Conservation (phyloP, 2,113 vertebrate genomes). For the Zosterops hypoxanthus region DNA sequence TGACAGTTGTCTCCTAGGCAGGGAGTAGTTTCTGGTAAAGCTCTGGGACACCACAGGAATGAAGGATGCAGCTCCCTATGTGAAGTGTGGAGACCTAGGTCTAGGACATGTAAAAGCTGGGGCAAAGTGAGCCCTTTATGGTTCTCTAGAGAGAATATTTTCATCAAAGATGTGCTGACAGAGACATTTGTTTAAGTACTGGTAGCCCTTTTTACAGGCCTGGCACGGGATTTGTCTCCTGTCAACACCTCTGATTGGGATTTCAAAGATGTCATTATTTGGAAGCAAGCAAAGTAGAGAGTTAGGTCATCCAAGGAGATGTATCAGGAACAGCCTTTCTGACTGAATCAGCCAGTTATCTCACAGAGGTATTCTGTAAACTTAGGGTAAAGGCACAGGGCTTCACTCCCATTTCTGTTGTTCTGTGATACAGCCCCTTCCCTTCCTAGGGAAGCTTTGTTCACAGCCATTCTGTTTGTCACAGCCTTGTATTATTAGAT, state of each 20-base stretch:
- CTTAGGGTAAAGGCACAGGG: background rate
- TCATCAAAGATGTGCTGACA: background rate
- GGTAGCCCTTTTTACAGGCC: background rate
- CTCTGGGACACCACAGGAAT: background rate
- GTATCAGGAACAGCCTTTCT: background rate
- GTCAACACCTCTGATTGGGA: background rate
- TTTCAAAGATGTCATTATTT: background rate
- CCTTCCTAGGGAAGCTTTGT: background rate
- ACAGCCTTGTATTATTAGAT: background rate
- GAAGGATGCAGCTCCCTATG: background rate
- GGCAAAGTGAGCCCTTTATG: accelerated
- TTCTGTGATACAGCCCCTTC: background rate
- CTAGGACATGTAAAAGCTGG: background rate
- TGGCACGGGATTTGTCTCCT: background rate
- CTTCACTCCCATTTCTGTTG: background rate
- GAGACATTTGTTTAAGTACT: background rate
- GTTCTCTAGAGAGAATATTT: background rate
- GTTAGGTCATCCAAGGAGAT: background rate
- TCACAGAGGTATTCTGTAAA: background rate
- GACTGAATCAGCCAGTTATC: background rate
- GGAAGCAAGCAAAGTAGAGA: background rate
- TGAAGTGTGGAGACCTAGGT: background rate
- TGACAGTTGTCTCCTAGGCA: background rate
- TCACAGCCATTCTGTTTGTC: background rate
- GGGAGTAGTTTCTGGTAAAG: background rate